Evolutionary conservation across 2,113 vertebrate species (phyloP).

Genomic region (Piaya cayana): DNA sequence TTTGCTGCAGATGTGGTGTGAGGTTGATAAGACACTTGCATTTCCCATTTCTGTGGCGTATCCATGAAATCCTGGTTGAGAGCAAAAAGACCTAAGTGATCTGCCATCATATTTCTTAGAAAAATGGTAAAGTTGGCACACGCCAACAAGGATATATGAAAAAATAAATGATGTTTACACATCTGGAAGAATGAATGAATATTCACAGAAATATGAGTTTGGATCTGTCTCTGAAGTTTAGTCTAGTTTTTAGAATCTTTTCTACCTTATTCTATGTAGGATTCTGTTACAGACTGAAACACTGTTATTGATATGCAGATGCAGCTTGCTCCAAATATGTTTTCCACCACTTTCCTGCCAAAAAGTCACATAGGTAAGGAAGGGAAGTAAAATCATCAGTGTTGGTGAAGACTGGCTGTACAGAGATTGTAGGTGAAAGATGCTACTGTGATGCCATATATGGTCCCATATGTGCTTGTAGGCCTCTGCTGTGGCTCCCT

Average conservation of each 20-base stretch:
- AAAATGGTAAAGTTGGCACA: not conserved
- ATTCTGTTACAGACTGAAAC: not conserved
- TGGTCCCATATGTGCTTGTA: not conserved
- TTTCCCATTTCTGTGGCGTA: not conserved
- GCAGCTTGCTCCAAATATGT: not conserved
- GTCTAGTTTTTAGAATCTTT: not conserved
- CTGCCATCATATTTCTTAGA: not conserved
- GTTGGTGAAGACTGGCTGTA: not conserved
- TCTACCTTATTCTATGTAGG: not conserved
- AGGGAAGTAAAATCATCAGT: not conserved
- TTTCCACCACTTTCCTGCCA: not conserved
- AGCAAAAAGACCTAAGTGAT: not conserved
- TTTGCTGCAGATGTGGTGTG: not conserved
- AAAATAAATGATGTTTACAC: not conserved
- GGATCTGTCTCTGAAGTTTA: not conserved
- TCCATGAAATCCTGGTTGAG: not conserved
- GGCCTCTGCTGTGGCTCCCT: not conserved
- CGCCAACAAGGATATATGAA: fast-evolving
- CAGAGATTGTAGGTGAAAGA: fast-evolving
- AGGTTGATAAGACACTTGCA: not conserved
- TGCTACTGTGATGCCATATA: fast-evolving
- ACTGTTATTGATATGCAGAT: not conserved
- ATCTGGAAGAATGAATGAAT: not conserved
- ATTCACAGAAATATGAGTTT: not conserved
- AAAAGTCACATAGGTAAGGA: fast-evolving